phyloP scores from a whole-genome alignment of 2,113 vertebrate genomes.

The Riparia riparia region DNA sequence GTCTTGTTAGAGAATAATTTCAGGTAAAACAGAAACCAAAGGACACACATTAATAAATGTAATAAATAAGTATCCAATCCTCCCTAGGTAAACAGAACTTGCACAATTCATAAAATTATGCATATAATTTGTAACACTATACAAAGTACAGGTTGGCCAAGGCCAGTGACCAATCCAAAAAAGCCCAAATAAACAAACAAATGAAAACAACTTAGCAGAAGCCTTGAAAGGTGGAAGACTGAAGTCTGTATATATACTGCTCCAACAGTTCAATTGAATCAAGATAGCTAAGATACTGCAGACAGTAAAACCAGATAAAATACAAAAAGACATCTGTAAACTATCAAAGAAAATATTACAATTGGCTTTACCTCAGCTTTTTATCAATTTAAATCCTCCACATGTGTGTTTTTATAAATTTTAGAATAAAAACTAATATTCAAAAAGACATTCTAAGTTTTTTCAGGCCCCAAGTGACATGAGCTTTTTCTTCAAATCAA shows the following conservation, averaged over 20 bases:
- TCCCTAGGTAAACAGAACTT: not conserved
- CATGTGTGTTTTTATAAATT: not conserved
- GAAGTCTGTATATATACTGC: not conserved
- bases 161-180: not conserved
- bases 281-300: not conserved
- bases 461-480: not conserved
- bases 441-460: not conserved
- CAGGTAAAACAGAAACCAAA: not conserved
- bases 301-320: not conserved
- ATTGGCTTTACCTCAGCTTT: not conserved
- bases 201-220: not conserved
- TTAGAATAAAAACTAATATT: not conserved
- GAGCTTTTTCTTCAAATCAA: not conserved
- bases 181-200: not conserved
- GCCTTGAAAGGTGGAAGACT: not conserved
- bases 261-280: slow-evolving; percentile 2
- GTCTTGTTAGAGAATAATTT: not conserved
- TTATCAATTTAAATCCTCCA: not conserved
- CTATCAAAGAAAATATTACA: not conserved
- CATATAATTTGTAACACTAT: not conserved
- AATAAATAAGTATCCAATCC: not conserved
- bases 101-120: not conserved
- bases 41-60: not conserved
- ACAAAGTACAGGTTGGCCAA: not conserved
- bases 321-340: not conserved